These are phyloP conservation scores for Geotrupes spiniger DNA, from an alignment of 2,888 invertebrate species.

Conservation along the genomic window DNA sequence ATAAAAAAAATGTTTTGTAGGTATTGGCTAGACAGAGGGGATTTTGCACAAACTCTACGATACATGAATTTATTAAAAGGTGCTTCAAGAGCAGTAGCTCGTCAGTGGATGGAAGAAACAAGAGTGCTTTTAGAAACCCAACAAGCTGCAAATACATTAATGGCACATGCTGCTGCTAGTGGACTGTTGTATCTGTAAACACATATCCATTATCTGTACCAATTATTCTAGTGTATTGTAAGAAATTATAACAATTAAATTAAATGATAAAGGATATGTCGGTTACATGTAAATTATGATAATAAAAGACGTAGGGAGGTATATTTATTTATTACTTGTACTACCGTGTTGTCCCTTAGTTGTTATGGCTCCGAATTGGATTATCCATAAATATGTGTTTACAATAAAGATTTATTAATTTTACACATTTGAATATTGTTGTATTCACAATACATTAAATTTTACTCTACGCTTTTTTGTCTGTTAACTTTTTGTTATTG, in stretches of 20 bases:
- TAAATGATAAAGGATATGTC: slow-evolving; percentile 19
- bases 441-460: background rate
- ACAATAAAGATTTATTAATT: slow-evolving; percentile 11
- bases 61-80: slow-evolving; percentile 87
- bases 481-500: background rate
- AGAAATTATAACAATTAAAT: slow-evolving; percentile 11
- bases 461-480: background rate
- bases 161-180: slow-evolving; percentile 84
- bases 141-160: slow-evolving; percentile 84
- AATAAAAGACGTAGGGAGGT: slow-evolving; percentile 20
- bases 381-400: slow-evolving; percentile 14
- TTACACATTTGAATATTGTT: background rate
- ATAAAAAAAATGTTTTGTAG: slow-evolving; percentile 47
- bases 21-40: slow-evolving; percentile 85
- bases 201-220: slow-evolving; percentile 16
- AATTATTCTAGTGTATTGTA: no score
- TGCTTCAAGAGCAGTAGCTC: slow-evolving; percentile 80
- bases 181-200: slow-evolving; percentile 56
- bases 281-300: slow-evolving; percentile 19
- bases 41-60: slow-evolving; percentile 78
- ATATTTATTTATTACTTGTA: slow-evolving; percentile 17
- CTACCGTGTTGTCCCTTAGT: slow-evolving; percentile 18
- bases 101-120: slow-evolving; percentile 84
- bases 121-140: slow-evolving; percentile 80
- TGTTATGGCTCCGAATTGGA: slow-evolving; percentile 15